phyloP scores from a whole-genome alignment of 1,140 invertebrate genomes.

The Heliconius hermathena region DNA sequence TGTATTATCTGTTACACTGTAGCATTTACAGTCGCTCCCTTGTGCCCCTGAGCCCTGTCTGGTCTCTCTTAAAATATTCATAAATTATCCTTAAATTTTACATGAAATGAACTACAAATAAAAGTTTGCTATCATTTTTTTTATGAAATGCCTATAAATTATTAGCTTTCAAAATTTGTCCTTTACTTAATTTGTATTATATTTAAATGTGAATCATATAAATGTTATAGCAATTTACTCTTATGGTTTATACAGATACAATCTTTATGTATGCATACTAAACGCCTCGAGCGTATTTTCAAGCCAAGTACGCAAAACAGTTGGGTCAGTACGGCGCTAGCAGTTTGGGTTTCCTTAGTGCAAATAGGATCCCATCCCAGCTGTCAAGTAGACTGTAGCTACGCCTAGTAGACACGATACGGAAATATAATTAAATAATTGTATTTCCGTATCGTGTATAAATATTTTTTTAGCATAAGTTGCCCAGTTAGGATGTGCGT shows the following conservation, averaged over 20 bases:
- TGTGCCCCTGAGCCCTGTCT: no score
- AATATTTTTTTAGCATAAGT: background rate
- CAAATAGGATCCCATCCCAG: constrained; percentile 20
- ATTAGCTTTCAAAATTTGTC: no score
- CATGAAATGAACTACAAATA: no score
- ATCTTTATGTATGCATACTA: constrained; percentile 2
- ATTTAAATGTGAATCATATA: background rate
- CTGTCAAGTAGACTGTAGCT: constrained; percentile 15
- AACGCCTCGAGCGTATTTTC: background rate
- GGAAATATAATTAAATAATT: background rate
- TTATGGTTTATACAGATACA: background rate
- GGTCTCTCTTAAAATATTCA: no score
- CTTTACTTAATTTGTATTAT: no score
- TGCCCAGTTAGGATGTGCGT: background rate
- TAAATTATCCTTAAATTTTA: no score
- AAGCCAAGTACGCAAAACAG: constrained; percentile 14
- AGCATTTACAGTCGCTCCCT: no score
- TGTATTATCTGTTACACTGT: no score
- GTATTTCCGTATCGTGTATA: no score
- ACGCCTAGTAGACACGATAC: background rate
- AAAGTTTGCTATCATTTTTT: no score
- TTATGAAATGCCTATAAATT: no score
- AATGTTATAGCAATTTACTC: background rate
- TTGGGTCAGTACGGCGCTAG: constrained; percentile 23
- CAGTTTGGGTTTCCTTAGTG: constrained; percentile 32